phyloP scores from a whole-genome alignment of 1,140 invertebrate species.

The Drosophila subobscura region DNA sequence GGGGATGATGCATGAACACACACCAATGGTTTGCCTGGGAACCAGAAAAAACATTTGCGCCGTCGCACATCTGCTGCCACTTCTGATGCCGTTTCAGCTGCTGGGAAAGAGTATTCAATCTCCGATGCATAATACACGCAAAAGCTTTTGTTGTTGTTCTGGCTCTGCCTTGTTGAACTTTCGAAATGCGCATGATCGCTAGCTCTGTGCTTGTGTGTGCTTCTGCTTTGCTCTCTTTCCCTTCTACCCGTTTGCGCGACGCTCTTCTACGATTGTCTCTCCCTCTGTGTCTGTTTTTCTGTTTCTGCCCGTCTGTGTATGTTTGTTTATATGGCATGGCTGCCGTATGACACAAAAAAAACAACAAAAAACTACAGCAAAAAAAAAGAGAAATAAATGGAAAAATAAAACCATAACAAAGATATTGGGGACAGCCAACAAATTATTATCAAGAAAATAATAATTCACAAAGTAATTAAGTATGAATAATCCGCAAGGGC shows the following conservation, averaged over 20 bases:
- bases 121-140: no score
- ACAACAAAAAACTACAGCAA: constrained; percentile 13
- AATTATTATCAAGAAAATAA: constrained; percentile 57
- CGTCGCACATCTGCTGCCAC: no score
- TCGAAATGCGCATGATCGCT: constrained; percentile 69
- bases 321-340: constrained; percentile 69
- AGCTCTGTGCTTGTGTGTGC: not conserved
- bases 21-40: no score
- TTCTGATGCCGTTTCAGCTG: no score
- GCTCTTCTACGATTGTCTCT: not conserved
- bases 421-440: constrained; percentile 39
- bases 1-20: no score
- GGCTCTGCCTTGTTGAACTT: constrained; percentile 62
- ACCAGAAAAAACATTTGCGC: no score
- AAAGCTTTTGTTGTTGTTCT: constrained; percentile 19
- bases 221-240: constrained; percentile 9
- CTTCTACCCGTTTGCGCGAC: no score
- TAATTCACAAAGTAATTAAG: constrained; percentile 66
- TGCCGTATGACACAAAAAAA: constrained; percentile 56
- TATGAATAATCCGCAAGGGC: constrained; percentile 73
- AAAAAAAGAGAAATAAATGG: constrained; percentile 45
- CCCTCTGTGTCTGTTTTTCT: constrained; percentile 36
- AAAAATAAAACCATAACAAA: constrained; percentile 40
- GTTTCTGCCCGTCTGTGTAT: constrained; percentile 29
- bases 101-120: no score